Conservation (phyloP, 2,113 vertebrate species). For the Ancistrus triradiatus region DNA sequence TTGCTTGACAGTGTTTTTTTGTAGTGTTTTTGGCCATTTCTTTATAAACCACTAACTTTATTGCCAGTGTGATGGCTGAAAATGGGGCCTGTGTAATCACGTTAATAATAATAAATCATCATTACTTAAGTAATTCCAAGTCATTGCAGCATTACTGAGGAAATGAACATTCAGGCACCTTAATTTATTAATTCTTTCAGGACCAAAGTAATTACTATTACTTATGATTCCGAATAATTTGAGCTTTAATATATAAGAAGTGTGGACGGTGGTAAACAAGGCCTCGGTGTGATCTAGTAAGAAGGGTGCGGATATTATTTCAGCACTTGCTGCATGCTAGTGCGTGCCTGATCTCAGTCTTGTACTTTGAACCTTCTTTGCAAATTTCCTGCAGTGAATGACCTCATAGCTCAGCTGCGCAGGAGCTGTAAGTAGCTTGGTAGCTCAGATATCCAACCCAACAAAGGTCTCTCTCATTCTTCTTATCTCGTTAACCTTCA, state of each 20-base stretch:
- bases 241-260: neutral
- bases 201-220: too few relatives aligned
- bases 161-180: too few relatives aligned
- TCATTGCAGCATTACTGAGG: too few relatives aligned
- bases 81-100: too few relatives aligned
- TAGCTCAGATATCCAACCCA: constrained; percentile 23
- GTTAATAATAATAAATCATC: too few relatives aligned
- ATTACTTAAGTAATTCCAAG: too few relatives aligned
- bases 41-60: too few relatives aligned
- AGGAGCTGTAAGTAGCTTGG: constrained; percentile 2
- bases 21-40: too few relatives aligned
- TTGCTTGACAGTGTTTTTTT: too few relatives aligned
- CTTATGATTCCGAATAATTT: too few relatives aligned
- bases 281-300: constrained; percentile 23
- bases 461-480: constrained; percentile 28
- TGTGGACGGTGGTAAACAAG: constrained; percentile 3
- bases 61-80: too few relatives aligned
- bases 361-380: constrained; percentile 24
- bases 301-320: constrained; percentile 1
- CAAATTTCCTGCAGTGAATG: constrained; percentile 7
- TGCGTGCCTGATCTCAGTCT: constrained; percentile 8
- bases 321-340: constrained; percentile 38
- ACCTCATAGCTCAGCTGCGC: constrained; percentile 35
- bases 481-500: constrained; percentile 10
- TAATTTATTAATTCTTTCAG: too few relatives aligned